These are phyloP conservation scores for Dicentrarchus labrax DNA, from an alignment of 2,113 vertebrate genomes.

Conservation along the genomic window DNA sequence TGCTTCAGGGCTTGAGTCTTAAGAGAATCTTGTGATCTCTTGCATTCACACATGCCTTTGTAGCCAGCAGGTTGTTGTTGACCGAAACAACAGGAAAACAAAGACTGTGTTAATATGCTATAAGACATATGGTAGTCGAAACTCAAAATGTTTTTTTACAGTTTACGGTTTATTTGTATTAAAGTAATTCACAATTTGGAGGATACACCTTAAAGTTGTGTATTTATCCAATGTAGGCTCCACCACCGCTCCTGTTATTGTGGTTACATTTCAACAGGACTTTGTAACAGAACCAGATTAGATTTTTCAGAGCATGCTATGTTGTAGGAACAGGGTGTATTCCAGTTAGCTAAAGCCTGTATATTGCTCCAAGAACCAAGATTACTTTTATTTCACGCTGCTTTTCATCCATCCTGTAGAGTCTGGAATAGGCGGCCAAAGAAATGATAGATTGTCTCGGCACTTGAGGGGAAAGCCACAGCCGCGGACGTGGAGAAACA, in stretches of 20 bases:
- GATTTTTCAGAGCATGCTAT: constrained; percentile 48
- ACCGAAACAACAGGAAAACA: constrained; percentile 1
- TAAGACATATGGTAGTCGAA: not conserved
- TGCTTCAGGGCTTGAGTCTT: constrained; percentile 60
- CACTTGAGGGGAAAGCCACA: constrained; percentile 54
- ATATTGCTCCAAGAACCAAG: constrained; percentile 60
- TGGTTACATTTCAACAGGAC: constrained; percentile 26
- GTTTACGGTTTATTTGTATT: not conserved
- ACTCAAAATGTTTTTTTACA: not conserved
- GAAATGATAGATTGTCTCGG: constrained; percentile 68
- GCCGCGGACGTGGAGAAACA: constrained; percentile 55
- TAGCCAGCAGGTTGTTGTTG: constrained; percentile 31
- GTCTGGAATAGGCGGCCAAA: constrained; percentile 43
- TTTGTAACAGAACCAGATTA: constrained; percentile 54
- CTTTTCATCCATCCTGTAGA: constrained; percentile 64
- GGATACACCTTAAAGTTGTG: not conserved
- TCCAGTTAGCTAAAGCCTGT: constrained; percentile 49
- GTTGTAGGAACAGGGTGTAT: constrained; percentile 49
- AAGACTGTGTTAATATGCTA: not conserved
- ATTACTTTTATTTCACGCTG: constrained; percentile 76
- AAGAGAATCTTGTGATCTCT: constrained; percentile 68
- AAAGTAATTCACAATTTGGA: not conserved
- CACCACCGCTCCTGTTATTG: constrained; percentile 11
- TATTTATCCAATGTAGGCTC: constrained; percentile 4
- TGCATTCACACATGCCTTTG: constrained; percentile 22